These are phyloP conservation scores for Acropora yongei DNA, from an alignment of 64 coral and sea anemone genomes.

Conservation along the genomic window DNA sequence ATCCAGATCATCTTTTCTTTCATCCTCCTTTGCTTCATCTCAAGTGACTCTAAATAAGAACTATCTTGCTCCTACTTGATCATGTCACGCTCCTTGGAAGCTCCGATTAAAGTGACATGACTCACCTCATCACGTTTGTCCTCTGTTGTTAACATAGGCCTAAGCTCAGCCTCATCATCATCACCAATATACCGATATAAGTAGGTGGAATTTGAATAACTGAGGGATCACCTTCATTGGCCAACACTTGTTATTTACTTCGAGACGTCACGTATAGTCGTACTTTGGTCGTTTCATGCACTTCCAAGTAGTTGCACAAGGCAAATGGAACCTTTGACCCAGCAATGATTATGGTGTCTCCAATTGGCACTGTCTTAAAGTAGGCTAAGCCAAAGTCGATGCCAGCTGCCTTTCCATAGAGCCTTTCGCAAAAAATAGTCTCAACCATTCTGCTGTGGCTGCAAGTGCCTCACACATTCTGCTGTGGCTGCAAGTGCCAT, in stretches of 20 bases:
- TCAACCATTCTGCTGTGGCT: slow-evolving; percentile 34
- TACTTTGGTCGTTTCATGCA: not conserved
- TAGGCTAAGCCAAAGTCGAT: slow-evolving; percentile 55
- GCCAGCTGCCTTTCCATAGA: not conserved
- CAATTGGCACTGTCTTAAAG: slow-evolving; percentile 26
- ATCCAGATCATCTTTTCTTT: slow-evolving; percentile 4
- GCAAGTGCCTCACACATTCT: not conserved
- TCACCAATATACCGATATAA: too few species aligned
- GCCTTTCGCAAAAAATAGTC: slow-evolving; percentile 43
- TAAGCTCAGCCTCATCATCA: slow-evolving; percentile 9
- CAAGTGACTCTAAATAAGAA: not conserved
- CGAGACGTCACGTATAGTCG: slow-evolving; percentile 4
- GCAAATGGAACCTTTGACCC: slow-evolving; percentile 15
- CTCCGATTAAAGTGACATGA: not conserved
- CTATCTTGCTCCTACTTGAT: not conserved
- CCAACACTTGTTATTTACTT: not conserved
- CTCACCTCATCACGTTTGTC: not conserved
- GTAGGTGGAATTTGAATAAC: not conserved
- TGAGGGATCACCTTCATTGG: not conserved
- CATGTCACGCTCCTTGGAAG: slow-evolving; percentile 13
- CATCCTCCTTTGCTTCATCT: not conserved
- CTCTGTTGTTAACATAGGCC: not conserved
- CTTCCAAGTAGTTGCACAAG: slow-evolving; percentile 3
- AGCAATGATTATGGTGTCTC: not conserved
- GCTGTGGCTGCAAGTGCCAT: slow-evolving; percentile 5